phyloP scores from a whole-genome alignment of 1,140 invertebrate genomes.

The Drosophila bipectinata region DNA sequence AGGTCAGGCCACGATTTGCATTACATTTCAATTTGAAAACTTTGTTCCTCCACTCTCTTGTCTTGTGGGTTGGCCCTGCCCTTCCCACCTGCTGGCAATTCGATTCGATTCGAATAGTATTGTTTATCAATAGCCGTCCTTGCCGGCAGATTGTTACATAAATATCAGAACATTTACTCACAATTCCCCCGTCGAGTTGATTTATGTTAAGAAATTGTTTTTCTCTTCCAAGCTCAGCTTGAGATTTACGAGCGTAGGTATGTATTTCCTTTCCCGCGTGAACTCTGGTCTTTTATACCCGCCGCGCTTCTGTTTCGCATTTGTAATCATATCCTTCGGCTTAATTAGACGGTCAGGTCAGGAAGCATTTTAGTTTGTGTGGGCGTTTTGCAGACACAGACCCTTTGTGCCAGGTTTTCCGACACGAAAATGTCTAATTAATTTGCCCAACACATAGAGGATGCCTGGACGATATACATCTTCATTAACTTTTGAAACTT shows the following conservation, averaged over 20 bases:
- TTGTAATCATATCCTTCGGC: conserved; percentile 48
- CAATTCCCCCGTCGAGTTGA: conserved; percentile 37
- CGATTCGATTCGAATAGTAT: conserved; percentile 29
- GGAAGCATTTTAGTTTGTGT: conserved; percentile 28
- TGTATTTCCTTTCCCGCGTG: conserved; percentile 1
- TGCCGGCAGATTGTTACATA: conserved; percentile 43
- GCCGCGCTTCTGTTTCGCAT: conserved; percentile 3
- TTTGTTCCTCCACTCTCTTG: conserved; percentile 1
- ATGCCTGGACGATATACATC: conserved; percentile 52
- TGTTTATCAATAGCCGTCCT: conserved; percentile 47
- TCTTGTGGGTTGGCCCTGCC: neutral
- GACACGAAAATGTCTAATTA: conserved; percentile 62
- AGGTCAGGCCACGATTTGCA: conserved; percentile 46
- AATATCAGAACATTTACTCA: conserved; percentile 14
- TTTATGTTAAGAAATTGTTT: conserved; percentile 49
- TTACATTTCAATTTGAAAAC: conserved; percentile 44
- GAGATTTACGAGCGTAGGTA: conserved; percentile 17
- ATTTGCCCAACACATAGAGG: conserved; percentile 62
- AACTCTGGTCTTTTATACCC: conserved; percentile 32
- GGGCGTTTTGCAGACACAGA: conserved; percentile 19
- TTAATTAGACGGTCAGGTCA: conserved; percentile 44
- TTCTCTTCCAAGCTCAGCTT: conserved; percentile 15
- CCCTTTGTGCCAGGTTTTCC: conserved; percentile 12
- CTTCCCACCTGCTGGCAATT: conserved; percentile 16
- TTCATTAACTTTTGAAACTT: conserved; percentile 63